Evolutionary conservation across 37 sponge, comb jelly and placozoan genomes (phyloP), one percentile per base, ranked within the genome.

Genomic region (Bolinopsis microptera): DNA sequence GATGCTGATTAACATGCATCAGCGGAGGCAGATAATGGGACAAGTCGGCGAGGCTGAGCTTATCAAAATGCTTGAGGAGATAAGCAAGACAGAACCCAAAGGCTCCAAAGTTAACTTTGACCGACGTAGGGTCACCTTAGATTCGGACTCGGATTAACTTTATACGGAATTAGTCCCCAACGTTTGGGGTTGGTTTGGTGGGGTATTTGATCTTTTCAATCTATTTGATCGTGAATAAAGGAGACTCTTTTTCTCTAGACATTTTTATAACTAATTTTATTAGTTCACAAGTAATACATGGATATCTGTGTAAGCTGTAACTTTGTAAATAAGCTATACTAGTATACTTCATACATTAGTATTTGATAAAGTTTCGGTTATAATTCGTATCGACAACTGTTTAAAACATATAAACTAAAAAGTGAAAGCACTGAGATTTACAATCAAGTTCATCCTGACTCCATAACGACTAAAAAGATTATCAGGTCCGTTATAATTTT

Each of bases 1-100:
- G 48, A 95, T 96, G 94, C 93, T 98, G 48, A 94, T 98, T 69
- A 94, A 96, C 70, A 98, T 98, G 99, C 96, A 96, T 31, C 96
- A 96, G 76, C 95, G 94, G 26, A 97, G 99, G 38, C 98, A 98
- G 77, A 26, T 93, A 1, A 28, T 25, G 69, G 92, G 92, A 1
- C 77, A 93, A 83, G 38, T 80, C 30, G 82, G 82, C 9, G 82
- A 80, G 38, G 37, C 82, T 1, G 82, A 80, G 30, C 82, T 80
- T 8, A 34, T 80, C 9, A 80, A 80, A 35, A 80, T 80, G 82
- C 38, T 80, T 33, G 82, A 80, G 37, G 82, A 80, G 82, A 35
- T 80, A 8, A 80, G 37, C 37, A 80, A 80, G 37, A 80, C 38
- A 5, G 82, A 80, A 33, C 35, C 82, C 23, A 80, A 80, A 30